Evolutionary conservation across 2,797 vertebrate genomes (phyloP), one percentile per base, ranked within the genome.

Genomic region (Tauraco hartlaubi): DNA sequence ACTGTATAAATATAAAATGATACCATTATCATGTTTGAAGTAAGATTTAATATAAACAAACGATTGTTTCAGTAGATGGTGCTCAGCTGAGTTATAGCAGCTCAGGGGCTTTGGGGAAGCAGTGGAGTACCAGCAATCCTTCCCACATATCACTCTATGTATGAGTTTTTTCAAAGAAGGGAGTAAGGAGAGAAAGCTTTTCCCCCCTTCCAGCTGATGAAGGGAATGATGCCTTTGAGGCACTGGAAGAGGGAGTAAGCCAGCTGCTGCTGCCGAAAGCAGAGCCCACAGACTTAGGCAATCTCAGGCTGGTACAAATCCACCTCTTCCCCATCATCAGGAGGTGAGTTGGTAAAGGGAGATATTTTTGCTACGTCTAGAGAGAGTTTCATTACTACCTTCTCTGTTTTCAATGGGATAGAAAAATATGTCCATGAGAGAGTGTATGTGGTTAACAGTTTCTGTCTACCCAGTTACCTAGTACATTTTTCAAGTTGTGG

Each of bases 1-100:
- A 75, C 86, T 83, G 89, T 93, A 68, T 95, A 97, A 97, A 96
- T 96, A 97, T 92, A 90, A 96, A 97, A 95, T 94, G 88, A 95
- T 96, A 91, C 83, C 74, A 96, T 96, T 96, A 96, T 96, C 72
- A 37, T 95, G 95, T 97, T 97, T 95, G 95, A 96, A 97, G 89
- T 94, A 94, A 97, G 96, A 94, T 96, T 97, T 97, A 96, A 96
- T 96, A 89, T 95, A 95, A 97, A 96, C 91, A 91, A 95, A 93
- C 35, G 84, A 91, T 97, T 96, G 96, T 95, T 97, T 94, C 54
- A 6, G 88, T 81, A 55, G 95, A 86, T 95, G 96, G 90, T 95
- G 95, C 91, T 95, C 88, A 54, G 80, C 91, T 85, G 93, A 97
- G 94, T 96, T 96, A 85, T 7, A 92, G 94, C 85, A 90, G 90